These are phyloP conservation scores for Oncorhynchus gorbuscha DNA, from an alignment of 2,113 vertebrate species.

Conservation along the genomic window DNA sequence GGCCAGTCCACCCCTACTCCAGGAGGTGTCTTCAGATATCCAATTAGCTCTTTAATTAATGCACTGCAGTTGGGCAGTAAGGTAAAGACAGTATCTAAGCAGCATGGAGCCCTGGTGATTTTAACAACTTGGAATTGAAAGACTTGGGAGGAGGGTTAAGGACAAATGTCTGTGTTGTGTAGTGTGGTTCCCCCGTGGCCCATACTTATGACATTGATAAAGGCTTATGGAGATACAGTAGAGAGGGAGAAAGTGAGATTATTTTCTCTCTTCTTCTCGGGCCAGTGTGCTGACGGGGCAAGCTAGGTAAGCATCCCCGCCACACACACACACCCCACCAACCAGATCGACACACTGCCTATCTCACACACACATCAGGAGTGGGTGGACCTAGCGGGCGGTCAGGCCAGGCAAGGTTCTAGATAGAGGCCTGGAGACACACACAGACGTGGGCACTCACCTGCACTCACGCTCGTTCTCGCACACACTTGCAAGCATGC, in stretches of 20 bases:
- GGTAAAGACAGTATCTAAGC: background rate
- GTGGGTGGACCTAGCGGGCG: constrained; percentile 17
- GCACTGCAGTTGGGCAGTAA: too few relatives aligned
- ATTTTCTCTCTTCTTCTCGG: background rate
- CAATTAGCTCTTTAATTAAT: too few relatives aligned
- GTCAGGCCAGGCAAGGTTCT: constrained; percentile 23
- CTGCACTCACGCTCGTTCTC: constrained; percentile 20
- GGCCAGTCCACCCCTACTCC: too few relatives aligned
- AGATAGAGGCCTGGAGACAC: constrained; percentile 20
- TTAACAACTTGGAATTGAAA: background rate
- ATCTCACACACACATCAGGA: constrained; percentile 16
- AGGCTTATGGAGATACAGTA: background rate
- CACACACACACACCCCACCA: constrained; percentile 17
- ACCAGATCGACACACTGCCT: constrained; percentile 19
- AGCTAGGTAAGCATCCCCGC: constrained; percentile 10
- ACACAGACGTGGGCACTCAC: constrained; percentile 13
- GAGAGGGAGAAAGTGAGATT: background rate
- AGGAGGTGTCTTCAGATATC: too few relatives aligned
- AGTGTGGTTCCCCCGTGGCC: background rate
- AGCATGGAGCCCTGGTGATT: background rate
- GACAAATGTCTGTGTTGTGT: background rate
- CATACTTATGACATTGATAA: background rate
- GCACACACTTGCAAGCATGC: constrained; percentile 35
- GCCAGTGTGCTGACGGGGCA: background rate
- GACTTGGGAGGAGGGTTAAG: background rate